These are phyloP conservation scores for Corythornis leucogaster DNA, from an alignment of 2,797 vertebrate genomes.

Conservation along the genomic window DNA sequence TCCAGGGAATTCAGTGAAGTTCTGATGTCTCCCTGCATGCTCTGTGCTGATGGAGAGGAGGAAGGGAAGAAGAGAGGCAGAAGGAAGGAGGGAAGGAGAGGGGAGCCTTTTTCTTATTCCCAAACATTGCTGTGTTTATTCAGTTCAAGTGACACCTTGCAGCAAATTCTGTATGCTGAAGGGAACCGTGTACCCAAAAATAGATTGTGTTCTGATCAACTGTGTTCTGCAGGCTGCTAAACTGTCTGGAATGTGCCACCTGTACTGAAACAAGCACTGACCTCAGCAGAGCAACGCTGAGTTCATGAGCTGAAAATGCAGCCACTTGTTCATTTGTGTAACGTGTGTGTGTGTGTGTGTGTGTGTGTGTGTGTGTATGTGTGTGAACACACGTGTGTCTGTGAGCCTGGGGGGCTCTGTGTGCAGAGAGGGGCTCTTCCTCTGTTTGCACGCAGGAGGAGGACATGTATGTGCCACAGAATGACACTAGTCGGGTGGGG, in stretches of 20 bases:
- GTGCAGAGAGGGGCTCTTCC: neutral
- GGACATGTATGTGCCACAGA: neutral
- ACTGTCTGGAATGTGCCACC: conserved; percentile 47
- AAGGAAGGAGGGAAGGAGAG: neutral
- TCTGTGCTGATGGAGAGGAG: neutral
- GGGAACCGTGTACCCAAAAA: conserved; percentile 8
- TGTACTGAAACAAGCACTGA: neutral
- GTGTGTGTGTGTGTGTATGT: accelerated
- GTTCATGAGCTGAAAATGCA: neutral
- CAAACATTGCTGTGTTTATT: neutral
- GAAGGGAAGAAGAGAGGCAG: neutral
- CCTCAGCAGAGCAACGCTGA: neutral
- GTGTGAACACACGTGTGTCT: no score
- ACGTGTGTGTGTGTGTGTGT: accelerated
- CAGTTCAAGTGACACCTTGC: neutral
- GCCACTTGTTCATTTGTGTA: neutral
- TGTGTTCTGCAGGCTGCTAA: neutral
- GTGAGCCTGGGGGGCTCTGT: neutral
- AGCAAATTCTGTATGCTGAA: conserved; percentile 5
- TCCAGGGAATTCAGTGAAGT: conserved; percentile 20
- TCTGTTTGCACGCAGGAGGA: neutral
- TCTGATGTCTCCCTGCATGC: neutral
- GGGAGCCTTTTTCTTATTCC: conserved; percentile 14
- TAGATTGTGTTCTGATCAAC: neutral
- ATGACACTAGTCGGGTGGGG: neutral